Conservation (phyloP, 2,797 vertebrate species). For the Synaphobranchus kaupii region DNA sequence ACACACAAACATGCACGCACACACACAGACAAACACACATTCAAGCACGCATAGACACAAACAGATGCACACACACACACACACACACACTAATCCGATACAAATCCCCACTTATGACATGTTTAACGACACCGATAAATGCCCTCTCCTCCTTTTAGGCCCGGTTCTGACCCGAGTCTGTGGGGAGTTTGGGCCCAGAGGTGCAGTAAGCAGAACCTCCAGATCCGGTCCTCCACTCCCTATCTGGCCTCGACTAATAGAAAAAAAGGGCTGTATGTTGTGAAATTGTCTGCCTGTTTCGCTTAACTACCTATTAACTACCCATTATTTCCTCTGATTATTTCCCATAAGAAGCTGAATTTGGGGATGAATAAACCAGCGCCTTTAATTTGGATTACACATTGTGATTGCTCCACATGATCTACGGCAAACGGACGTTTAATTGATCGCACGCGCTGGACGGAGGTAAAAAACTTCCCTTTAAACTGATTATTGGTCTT, state of each 20-base stretch:
- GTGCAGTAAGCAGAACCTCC: neutral
- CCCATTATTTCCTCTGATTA: neutral
- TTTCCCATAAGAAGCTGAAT: neutral
- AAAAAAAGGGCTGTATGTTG: too few relatives aligned
- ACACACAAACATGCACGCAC: neutral
- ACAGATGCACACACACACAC: neutral
- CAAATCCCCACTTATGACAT: neutral
- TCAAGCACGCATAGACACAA: neutral
- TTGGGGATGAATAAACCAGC: neutral
- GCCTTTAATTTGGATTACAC: conserved; percentile 19
- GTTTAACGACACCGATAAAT: neutral
- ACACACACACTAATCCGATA: neutral
- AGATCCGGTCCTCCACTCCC: neutral
- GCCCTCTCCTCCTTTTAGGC: neutral
- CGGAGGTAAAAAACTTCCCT: too few relatives aligned
- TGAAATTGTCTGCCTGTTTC: neutral
- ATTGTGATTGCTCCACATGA: conserved; percentile 17
- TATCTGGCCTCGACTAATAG: neutral
- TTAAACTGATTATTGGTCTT: too few relatives aligned
- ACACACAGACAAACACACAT: neutral
- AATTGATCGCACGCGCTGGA: conserved; percentile 30
- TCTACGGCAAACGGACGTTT: conserved; percentile 17
- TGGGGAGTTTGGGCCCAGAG: neutral
- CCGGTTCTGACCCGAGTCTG: neutral
- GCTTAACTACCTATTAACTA: neutral